A percentile compares a stretch with the other conserved stretches of the same genome.
phyloP scores from a whole-genome alignment of 2,888 invertebrate genomes.

The Tetrapedia diversipes region DNA sequence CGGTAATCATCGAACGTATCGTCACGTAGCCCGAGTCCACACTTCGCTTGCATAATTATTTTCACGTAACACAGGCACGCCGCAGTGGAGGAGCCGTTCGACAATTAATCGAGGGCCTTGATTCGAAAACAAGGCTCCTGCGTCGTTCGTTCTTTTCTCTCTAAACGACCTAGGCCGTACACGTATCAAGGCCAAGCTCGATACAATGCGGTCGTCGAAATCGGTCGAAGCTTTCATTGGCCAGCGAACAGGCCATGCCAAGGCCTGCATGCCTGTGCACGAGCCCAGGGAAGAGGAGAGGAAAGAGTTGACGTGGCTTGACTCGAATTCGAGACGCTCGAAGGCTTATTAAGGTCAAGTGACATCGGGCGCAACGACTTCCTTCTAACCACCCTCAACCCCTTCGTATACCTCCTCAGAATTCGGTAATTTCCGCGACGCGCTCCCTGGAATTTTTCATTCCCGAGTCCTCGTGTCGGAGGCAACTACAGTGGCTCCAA shows the following conservation, averaged over 20 bases:
- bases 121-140: slow-evolving; percentile 6
- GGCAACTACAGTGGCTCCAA: too few species aligned
- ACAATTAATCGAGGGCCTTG: slow-evolving; percentile 22
- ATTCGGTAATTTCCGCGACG: slow-evolving; percentile 44
- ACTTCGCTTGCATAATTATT: slow-evolving; percentile 32
- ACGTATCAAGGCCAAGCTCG: slow-evolving; percentile 45
- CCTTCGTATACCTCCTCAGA: slow-evolving; percentile 20
- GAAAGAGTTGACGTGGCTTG: slow-evolving; percentile 40
- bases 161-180: slow-evolving; percentile 19
- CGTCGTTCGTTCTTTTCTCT: not conserved
- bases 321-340: slow-evolving; percentile 72
- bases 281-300: not conserved
- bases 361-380: slow-evolving; percentile 69
- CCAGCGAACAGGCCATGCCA: not conserved
- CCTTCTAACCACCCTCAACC: slow-evolving; percentile 1
- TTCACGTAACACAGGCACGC: slow-evolving; percentile 18
- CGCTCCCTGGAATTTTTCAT: slow-evolving; percentile 31
- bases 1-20: not conserved
- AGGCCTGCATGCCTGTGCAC: not conserved
- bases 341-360: slow-evolving; percentile 80
- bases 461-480: too few species aligned
- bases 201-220: slow-evolving; percentile 49
- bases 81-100: not conserved
- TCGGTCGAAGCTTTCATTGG: slow-evolving; percentile 48
- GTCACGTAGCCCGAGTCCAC: not conserved